Percentiles rank a stretch among this genome's conserved stretches.
Conservation (phyloP, 2,113 vertebrate genomes). For the Corythornis vintsioides region DNA sequence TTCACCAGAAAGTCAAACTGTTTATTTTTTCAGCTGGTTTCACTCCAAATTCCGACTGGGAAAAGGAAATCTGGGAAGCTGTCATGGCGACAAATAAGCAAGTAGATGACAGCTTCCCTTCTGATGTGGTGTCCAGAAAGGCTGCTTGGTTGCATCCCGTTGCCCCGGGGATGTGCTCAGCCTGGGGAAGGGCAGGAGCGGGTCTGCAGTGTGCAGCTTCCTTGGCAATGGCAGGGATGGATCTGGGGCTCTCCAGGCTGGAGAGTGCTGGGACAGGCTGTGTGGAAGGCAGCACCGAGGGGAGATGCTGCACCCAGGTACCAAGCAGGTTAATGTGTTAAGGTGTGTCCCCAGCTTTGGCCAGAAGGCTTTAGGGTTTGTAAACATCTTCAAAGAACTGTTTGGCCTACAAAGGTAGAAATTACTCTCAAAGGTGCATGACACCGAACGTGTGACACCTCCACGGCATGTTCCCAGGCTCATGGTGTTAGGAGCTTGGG, state of each 20-base stretch:
- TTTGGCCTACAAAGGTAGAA: neutral
- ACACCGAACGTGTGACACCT: accelerated
- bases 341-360: accelerated
- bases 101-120: neutral
- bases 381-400: accelerated
- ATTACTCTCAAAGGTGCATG: neutral
- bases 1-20: neutral
- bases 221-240: neutral
- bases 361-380: neutral
- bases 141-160: accelerated
- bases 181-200: neutral
- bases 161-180: neutral
- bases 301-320: neutral
- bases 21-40: conserved; percentile 27
- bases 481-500: accelerated
- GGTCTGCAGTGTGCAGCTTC: neutral
- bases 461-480: accelerated
- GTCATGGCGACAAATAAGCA: accelerated
- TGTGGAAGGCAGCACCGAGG: neutral
- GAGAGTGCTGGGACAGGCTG: neutral
- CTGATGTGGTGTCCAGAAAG: neutral
- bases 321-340: accelerated
- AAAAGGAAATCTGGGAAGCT: neutral
- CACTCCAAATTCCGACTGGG: neutral
- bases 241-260: neutral